Conservation (phyloP, 2,113 vertebrate genomes). For the Corydoras sp. region DNA sequence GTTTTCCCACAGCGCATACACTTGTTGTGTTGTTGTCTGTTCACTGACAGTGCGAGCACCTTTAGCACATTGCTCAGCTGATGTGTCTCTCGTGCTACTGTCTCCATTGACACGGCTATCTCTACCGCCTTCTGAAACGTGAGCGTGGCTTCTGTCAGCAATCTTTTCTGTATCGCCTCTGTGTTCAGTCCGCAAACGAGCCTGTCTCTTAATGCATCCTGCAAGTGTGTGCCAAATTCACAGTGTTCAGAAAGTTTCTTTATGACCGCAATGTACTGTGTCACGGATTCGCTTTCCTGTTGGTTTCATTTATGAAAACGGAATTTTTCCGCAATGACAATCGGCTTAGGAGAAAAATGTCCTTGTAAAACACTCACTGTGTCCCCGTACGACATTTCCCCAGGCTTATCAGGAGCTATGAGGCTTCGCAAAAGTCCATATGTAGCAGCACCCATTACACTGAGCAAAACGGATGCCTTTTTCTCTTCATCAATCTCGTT, state of each 20-base stretch:
- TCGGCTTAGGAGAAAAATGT: constrained; percentile 2
- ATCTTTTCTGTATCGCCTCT: constrained; percentile 47
- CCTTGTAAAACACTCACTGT: background rate
- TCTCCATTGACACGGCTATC: constrained; percentile 8
- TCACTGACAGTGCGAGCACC: too few relatives aligned
- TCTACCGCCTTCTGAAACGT: constrained; percentile 46
- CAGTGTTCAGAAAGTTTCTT: constrained; percentile 8
- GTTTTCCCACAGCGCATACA: too few relatives aligned
- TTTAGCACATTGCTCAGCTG: too few relatives aligned
- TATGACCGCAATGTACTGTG: background rate
- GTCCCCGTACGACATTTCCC: background rate
- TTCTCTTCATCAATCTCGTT: background rate
- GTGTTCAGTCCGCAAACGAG: constrained; percentile 52
- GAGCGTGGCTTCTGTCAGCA: constrained; percentile 35
- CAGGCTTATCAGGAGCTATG: background rate
- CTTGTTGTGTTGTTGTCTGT: too few relatives aligned
- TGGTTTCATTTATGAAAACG: constrained; percentile 7
- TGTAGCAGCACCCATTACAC: constrained; percentile 6
- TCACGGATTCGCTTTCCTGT: background rate
- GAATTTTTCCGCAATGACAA: constrained; percentile 7
- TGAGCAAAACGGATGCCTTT: background rate
- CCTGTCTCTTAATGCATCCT: constrained; percentile 53
- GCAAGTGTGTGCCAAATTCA: constrained; percentile 54
- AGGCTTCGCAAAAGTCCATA: background rate
- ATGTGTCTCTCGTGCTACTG: constrained; percentile 6